Evolutionary conservation across 2,888 invertebrate species (phyloP).

Genomic region (Drosophila birchii): DNA sequence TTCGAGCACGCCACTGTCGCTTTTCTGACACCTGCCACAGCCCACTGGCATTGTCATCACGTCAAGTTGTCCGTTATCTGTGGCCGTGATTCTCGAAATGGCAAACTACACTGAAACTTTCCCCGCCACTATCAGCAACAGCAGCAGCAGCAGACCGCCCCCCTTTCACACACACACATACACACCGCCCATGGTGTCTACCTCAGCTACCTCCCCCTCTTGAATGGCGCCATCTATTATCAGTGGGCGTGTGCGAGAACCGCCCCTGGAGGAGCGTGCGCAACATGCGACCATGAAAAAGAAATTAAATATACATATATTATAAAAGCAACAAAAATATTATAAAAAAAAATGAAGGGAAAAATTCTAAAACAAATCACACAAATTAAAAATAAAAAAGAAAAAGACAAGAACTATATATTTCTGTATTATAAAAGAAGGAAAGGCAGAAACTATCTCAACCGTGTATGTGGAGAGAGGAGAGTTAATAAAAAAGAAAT

Average conservation of each 20-base stretch:
- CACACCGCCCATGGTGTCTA: slow-evolving; percentile 7
- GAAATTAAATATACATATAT: slow-evolving; percentile 59
- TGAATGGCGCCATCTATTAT: slow-evolving; percentile 60
- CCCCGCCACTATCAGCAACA: slow-evolving; percentile 18
- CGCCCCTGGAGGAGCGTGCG: slow-evolving; percentile 49
- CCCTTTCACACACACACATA: background rate
- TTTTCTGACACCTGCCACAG: slow-evolving; percentile 20
- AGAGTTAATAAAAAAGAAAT: slow-evolving; percentile 44
- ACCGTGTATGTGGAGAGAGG: slow-evolving; percentile 3
- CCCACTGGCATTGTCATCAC: slow-evolving; percentile 3
- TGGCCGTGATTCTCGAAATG: slow-evolving; percentile 21
- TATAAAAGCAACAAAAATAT: slow-evolving; percentile 15
- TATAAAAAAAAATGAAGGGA: slow-evolving; percentile 13
- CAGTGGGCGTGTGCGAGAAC: slow-evolving; percentile 51
- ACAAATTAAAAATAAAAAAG: slow-evolving; percentile 5
- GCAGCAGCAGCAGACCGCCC: background rate
- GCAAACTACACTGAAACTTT: slow-evolving; percentile 22
- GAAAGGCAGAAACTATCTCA: slow-evolving; percentile 27
- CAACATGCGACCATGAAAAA: slow-evolving; percentile 63
- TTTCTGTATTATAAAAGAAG: slow-evolving; percentile 7
- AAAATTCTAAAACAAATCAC: slow-evolving; percentile 18
- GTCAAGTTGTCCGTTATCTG: slow-evolving; percentile 14
- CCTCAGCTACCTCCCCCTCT: background rate
- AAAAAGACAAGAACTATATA: background rate
- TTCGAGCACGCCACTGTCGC: background rate